Percentiles rank a stretch among this genome's conserved stretches.
Conservation (phyloP, 37 sponge, comb jelly and placozoan genomes). For the Diacarnus erythraeanus region DNA sequence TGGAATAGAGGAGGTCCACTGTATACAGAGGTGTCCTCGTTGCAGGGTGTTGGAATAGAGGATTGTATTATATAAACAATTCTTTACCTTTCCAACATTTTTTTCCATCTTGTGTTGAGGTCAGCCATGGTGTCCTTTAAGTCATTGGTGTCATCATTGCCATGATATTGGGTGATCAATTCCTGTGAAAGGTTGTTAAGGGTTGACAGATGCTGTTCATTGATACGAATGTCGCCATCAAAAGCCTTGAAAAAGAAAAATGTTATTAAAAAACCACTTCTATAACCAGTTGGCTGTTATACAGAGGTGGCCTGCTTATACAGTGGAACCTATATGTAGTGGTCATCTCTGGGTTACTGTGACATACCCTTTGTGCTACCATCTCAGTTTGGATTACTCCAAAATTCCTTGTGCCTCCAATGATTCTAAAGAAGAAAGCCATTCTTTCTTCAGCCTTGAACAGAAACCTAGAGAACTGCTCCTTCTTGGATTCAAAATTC, state of each 20-base stretch:
- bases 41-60: too few relatives aligned
- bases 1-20: too few relatives aligned
- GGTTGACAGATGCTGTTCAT: slow-evolving; percentile 17
- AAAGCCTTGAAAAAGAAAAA: slow-evolving; percentile 25
- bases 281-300: too few relatives aligned
- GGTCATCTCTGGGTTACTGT: too few relatives aligned
- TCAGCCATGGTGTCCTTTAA: slow-evolving; percentile 48
- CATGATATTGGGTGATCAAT: slow-evolving; percentile 34
- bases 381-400: slow-evolving; percentile 38
- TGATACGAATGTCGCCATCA: background rate
- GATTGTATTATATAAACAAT: too few relatives aligned
- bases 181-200: slow-evolving; percentile 50
- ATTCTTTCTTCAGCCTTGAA: slow-evolving; percentile 27
- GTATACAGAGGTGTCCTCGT: too few relatives aligned
- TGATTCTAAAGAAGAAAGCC: background rate
- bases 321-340: background rate
- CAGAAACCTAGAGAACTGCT: slow-evolving; percentile 37
- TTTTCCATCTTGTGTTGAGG: slow-evolving; percentile 46
- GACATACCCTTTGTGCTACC: slow-evolving; percentile 8
- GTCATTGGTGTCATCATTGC: slow-evolving; percentile 31
- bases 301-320: too few relatives aligned
- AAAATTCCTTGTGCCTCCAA: slow-evolving; percentile 19
- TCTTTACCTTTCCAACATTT: slow-evolving; percentile 31
- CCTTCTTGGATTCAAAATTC: slow-evolving; percentile 50
- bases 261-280: too few relatives aligned